Evolutionary conservation across 2,888 invertebrate species (phyloP).

Genomic region (Dyspetes luteomarginatus): DNA sequence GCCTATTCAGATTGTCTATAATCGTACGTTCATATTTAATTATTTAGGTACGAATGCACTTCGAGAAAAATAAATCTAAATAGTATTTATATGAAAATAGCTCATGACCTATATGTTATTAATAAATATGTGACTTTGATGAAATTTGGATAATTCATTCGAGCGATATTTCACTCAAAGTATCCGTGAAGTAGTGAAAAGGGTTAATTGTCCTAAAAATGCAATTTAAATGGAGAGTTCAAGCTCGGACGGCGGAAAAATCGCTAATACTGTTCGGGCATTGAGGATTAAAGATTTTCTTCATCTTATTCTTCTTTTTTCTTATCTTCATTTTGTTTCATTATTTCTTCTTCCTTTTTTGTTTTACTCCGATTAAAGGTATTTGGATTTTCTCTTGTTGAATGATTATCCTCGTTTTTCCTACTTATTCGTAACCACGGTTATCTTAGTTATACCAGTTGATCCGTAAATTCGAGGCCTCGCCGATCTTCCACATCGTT

Average conservation of each 20-base stretch:
- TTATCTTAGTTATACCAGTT: constrained; percentile 68
- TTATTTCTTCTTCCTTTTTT: constrained; percentile 23
- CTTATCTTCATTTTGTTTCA: constrained; percentile 44
- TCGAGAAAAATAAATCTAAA: not conserved
- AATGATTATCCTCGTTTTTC: constrained; percentile 63
- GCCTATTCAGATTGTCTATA: not conserved
- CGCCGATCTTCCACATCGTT: constrained; percentile 66
- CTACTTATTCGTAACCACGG: constrained; percentile 54
- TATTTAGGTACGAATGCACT: constrained; percentile 4
- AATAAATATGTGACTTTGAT: not conserved
- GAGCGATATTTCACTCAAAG: constrained; percentile 1
- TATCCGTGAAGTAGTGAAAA: constrained; percentile 57
- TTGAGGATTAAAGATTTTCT: constrained; percentile 67
- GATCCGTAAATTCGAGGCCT: constrained; percentile 66
- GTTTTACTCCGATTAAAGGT: constrained; percentile 20
- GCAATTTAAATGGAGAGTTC: constrained; percentile 67
- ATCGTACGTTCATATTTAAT: not conserved
- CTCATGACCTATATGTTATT: not conserved
- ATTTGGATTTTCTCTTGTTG: constrained; percentile 26
- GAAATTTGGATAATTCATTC: constrained; percentile 31
- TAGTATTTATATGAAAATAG: constrained; percentile 4
- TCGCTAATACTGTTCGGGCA: constrained; percentile 77
- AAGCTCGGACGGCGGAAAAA: constrained; percentile 74
- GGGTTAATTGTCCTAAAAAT: constrained; percentile 43
- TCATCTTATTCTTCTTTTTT: constrained; percentile 37